These are phyloP conservation scores for Agrotis puta DNA, from an alignment of 2,888 invertebrate genomes.

Conservation along the genomic window DNA sequence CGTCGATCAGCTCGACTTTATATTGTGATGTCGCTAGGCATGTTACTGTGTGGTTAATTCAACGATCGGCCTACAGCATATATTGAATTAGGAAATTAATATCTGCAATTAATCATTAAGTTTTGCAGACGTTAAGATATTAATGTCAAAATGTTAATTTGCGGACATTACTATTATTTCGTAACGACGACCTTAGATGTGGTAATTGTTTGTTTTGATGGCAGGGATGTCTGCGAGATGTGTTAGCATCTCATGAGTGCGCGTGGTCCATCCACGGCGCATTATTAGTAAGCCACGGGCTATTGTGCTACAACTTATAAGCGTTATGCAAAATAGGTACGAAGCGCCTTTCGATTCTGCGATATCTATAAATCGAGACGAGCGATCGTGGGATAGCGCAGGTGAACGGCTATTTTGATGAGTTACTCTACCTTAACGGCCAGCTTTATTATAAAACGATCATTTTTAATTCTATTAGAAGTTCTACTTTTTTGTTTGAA, in stretches of 20 bases:
- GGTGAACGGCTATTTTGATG: slow-evolving; percentile 86
- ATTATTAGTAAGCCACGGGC: slow-evolving; percentile 78
- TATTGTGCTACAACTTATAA: slow-evolving; percentile 84
- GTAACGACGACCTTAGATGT: slow-evolving; percentile 18
- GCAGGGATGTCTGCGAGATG: slow-evolving; percentile 30
- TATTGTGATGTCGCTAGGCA: no score
- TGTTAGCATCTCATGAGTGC: slow-evolving; percentile 64
- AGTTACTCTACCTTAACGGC: slow-evolving; percentile 81
- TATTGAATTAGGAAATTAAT: slow-evolving; percentile 48
- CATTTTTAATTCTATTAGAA: slow-evolving; percentile 64
- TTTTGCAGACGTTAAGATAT: slow-evolving; percentile 42
- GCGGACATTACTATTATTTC: slow-evolving; percentile 29
- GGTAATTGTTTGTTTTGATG: slow-evolving; percentile 14
- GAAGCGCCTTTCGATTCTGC: slow-evolving; percentile 87
- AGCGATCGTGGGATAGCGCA: slow-evolving; percentile 87
- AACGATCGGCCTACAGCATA: no score
- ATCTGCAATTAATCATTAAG: slow-evolving; percentile 49
- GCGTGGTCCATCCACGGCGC: slow-evolving; percentile 68
- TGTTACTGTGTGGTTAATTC: no score
- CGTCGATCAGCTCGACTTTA: no score
- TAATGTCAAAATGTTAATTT: slow-evolving; percentile 49
- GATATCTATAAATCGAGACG: slow-evolving; percentile 87
- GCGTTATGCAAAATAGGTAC: slow-evolving; percentile 89
- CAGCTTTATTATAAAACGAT: slow-evolving; percentile 74
- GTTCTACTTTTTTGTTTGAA: slow-evolving; percentile 46